Evolutionary conservation across 2,113 vertebrate genomes (phyloP), one percentile per base, ranked within the genome.

Genomic region (Vireo altiloquus): DNA sequence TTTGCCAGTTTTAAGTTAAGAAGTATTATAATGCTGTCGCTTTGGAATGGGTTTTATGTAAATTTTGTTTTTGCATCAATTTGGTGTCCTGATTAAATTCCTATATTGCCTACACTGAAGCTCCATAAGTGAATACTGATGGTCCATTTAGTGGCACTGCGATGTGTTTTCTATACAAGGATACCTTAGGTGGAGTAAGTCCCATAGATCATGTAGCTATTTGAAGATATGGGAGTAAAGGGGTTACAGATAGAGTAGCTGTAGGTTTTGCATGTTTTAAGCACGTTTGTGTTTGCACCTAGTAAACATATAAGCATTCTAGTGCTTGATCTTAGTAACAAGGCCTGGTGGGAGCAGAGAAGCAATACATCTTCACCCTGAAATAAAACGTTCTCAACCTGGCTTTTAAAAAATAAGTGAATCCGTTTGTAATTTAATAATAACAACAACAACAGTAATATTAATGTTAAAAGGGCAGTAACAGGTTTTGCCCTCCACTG

Each of bases 1-100:
- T 82, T 66, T 82, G 39, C 18, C 14, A 23, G 0, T 28, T 70
- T 74, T 46, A 46, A 23, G 1, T 30, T 71, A 39, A 44, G 28
- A 75, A 53, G 20, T 66, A 37, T 42, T 74, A 9, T 18, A 80
- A 52, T 4, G 1, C 31, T 72, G 9, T 27, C 0, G 0, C 10
- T 75, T 60, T 42, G 18, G 25, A 72, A 14, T 40, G 8, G 10
- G 6, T n/a, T 84, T 69, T 87, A 31, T 23, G 66, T 59, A 66
- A 9, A 3, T 42, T 70, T 85, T 63, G 28, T 46, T 61, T 85
- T 71, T 57, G 17, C 15, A 12, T 72, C 54, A 46, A 35, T 52
- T 46, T 79, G 27, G 8, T 83, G 20, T 31, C 18, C 46, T 9
- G 28, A 14, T 28, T 68, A 23, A 87, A 60, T 52, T 50, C 19